Conservation (phyloP, 2,888 invertebrate species). For the Archaeoteleia sp. region DNA sequence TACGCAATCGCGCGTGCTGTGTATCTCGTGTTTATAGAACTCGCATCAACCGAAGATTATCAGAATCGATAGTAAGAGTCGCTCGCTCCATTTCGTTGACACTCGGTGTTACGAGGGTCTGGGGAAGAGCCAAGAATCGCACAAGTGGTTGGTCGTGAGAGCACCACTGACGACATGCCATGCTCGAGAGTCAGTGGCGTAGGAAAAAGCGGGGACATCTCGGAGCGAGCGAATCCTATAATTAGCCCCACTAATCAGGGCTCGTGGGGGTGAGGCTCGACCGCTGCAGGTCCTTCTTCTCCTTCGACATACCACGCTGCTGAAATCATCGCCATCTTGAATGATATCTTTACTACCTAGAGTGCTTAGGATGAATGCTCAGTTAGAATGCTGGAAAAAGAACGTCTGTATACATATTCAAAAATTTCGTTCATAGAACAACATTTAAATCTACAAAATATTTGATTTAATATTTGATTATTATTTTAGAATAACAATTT, state of each 20-base stretch:
- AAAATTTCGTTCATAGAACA: too few relatives aligned
- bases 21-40: too few relatives aligned
- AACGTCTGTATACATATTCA: constrained; percentile 7
- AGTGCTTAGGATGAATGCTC: background rate
- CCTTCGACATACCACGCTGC: constrained; percentile 43
- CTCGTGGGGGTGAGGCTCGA: constrained; percentile 41
- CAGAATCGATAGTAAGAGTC: too few relatives aligned
- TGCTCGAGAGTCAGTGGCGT: constrained; percentile 44
- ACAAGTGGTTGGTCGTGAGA: constrained; percentile 45
- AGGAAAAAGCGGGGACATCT: constrained; percentile 59
- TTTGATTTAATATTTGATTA: too few relatives aligned
- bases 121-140: constrained; percentile 8
- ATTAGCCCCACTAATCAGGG: constrained; percentile 67
- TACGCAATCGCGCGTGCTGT: too few relatives aligned
- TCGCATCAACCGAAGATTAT: too few relatives aligned
- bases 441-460: too few relatives aligned
- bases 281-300: constrained; percentile 51
- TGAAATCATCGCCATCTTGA: constrained; percentile 49
- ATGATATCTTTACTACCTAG: constrained; percentile 54
- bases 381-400: constrained; percentile 1
- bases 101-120: background rate
- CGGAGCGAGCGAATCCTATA: constrained; percentile 57
- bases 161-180: constrained; percentile 42
- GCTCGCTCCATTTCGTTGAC: too few relatives aligned
- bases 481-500: background rate